Evolutionary conservation across 2,113 vertebrate genomes (phyloP), one percentile per base, ranked within the genome.

Genomic region (Podarcis cretensis): DNA sequence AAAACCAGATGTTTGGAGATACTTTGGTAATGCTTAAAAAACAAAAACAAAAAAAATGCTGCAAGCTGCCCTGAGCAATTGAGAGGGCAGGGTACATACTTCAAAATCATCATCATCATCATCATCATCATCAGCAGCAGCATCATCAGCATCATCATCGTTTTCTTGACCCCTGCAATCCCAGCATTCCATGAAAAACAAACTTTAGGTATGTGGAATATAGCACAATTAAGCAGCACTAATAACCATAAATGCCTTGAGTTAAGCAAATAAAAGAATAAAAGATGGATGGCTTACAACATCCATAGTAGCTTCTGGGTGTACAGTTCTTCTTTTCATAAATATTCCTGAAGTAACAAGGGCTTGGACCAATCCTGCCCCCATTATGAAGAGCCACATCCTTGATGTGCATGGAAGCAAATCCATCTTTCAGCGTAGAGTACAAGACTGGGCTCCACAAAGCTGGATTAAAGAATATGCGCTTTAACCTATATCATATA

Each of bases 281-380:
- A 25, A 57, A 69, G 40, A 30, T 27, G 9, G 18, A n/a, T 25
- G 13, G 94, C 96, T 96, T 95, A 97, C 96, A 88, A 96, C 94
- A 87, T 96, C 96, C 96, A 96, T 97, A 30, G 79, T 83, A 1
- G 91, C 75, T 79, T 97, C 96, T 76, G 96, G 96, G 69, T 97
- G 93, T 87, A 94, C 94, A 0, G 92, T 89, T 40, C 30, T 75
- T 10, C 54, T 63, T 0, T 1, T 2, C 37, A 65, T 20, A 21
- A 87, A 20, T 0, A 59, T 66, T 57, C 75, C 83, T 23, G 90
- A 76, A 6, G 9, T 79, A 54, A 59, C 9, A 20, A 92, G 16
- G 5, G 40, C 75, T 75, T 82, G 87, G 43, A 86, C 35, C 32
- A 90, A 81, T 32, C 30, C 6, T 25, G 59, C 43, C 79, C 83